Evolutionary conservation across 1,140 invertebrate genomes (phyloP), one percentile per base, ranked within the genome.

Genomic region (Pseudomyrmex cubaensis): DNA sequence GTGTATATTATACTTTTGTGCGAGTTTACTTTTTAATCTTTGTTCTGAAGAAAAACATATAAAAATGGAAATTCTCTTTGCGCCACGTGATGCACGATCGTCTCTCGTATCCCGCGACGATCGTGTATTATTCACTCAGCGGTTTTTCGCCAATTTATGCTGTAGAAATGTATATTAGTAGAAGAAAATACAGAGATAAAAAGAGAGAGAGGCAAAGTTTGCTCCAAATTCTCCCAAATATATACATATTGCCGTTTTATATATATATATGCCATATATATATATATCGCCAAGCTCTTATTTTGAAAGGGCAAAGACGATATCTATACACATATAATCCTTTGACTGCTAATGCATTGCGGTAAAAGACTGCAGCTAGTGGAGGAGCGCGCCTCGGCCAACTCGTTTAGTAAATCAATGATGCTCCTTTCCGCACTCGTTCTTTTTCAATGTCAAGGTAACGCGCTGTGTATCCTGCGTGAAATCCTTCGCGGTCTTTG

Each of bases 381-480:
- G 72, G 35, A 52, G 17, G 83, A 86, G 85, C 64, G 70, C 77
- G 72, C 72, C 82, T 78, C 73, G 48, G 8, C 44, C 25, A 84
- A 57, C 80, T 74, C 62, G 77, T 84, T 89, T 82, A 63, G 25
- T 73, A 83, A 90, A 89, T 90, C 87, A 84, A 89, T 89, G 87
- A 84, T 63, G 82, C 63, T 83, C 13, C 82, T 83, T 87, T 69
- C 50, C 25, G 59, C 62, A 64, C 74, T 50, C n/a, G 70, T 73
- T 59, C 54, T 84, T 85, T 76, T 78, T 82, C 85, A 90, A 54
- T 90, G 87, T 90, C 88, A 90, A 90, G 89, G 88, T 76, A 61
- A 85, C 35, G 80, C 73, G 78, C 44, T 57, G 57, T 56, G 48
- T 57, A 76, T 64, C 52, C 20, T 48, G 0, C 57, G 61, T 50